Base-by-base conservation (phyloP, 2,888 invertebrate genomes). In the Lepidochrysops patricia region DNA sequence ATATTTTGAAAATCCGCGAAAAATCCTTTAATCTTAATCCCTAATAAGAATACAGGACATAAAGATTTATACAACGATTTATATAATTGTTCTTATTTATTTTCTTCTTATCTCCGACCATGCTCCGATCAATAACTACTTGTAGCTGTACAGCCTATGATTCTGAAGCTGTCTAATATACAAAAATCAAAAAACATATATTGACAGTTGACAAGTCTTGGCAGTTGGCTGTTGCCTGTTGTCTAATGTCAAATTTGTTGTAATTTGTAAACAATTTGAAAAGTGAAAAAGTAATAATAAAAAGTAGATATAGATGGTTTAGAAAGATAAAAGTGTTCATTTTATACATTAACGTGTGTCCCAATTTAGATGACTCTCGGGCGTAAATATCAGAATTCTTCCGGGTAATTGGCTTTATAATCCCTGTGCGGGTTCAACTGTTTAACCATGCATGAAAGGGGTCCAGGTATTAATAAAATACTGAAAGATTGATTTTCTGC, bases 331-430 rank as follows among this genome's bases (percentile, higher is more conserved):
- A 54, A 54, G 54, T 50, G 25, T 50, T 50, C 34, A 37, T 12
- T 12, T 48, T 15, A 7, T 27, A 26, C 15, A 19, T 15, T 37
- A 27, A 26, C 2, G n/a, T 52, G 23, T 59, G 52, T 29, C 50
- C 34, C 12, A 15, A 15, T 52, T 65, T 67, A 83, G 75, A 89
- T 89, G 88, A 88, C 88, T 73, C 84, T 89, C 65, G 88, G 88
- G 76, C 87, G 87, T 71, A 89, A 87, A 87, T 84, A 86, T 74
- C 86, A 85, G 73, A 86, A 85, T 77, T 84, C 82, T 82, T 83
- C 83, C 80, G 88, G 88, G 88, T 88, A 89, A 87, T 78, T 86
- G 82, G 70, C 71, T 80, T 72, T 73, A 70, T 72, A 77, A 76
- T 76, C 76, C 76, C 72, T 72, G 61, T 66, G 67, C 71, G 70